Evolutionary conservation across 2,113 vertebrate genomes (phyloP).

Genomic region (Alectura lathami): DNA sequence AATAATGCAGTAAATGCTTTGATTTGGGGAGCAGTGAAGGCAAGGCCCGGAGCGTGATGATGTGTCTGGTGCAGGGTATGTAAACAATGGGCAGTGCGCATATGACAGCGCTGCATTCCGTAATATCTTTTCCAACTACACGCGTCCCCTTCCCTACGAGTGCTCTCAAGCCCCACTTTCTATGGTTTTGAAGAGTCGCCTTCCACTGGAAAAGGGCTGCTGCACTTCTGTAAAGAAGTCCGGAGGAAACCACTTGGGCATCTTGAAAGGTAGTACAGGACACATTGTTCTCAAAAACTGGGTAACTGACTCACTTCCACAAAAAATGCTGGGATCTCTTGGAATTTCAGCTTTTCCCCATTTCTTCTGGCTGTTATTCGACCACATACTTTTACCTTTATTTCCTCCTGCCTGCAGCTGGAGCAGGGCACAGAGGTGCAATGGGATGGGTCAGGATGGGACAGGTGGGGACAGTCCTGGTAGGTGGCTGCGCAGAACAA

Average conservation of each 20-base stretch:
- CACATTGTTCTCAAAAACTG: background rate
- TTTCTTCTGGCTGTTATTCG: background rate
- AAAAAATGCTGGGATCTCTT: background rate
- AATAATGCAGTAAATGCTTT: background rate
- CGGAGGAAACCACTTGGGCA: background rate
- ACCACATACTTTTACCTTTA: background rate
- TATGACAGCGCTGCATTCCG: background rate
- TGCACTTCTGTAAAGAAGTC: background rate
- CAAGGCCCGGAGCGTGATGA: background rate
- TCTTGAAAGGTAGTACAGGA: background rate
- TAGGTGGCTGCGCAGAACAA: accelerated
- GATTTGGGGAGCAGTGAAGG: background rate
- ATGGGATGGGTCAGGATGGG: background rate
- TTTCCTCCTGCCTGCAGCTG: background rate
- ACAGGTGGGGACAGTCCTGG: background rate
- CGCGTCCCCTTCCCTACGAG: background rate
- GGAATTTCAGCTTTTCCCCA: background rate
- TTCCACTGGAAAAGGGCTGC: background rate
- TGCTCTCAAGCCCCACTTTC: background rate
- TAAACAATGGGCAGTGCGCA: background rate
- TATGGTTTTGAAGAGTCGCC: background rate
- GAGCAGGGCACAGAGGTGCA: background rate
- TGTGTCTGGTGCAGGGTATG: background rate
- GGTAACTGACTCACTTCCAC: background rate
- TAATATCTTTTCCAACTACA: background rate